Base-by-base conservation (phyloP, 2,113 vertebrate genomes). In the Zosterops borbonicus region DNA sequence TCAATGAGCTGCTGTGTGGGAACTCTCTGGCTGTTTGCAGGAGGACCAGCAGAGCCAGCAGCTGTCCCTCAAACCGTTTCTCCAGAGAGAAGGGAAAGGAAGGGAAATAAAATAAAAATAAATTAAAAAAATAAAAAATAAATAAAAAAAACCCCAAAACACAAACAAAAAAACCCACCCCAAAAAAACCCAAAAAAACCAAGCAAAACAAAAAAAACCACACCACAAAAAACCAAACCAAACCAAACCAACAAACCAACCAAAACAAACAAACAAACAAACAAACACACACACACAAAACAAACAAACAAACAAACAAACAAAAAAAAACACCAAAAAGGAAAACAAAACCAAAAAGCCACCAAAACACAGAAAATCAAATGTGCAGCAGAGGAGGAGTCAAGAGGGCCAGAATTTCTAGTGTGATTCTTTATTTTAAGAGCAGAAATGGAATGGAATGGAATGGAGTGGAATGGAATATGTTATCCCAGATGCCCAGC, bases 1-100 rank as follows among this genome's bases (percentile, higher is more conserved):
- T 95, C 95, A 91, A 79, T 10, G 37, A 93, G 83, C 87, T 95
- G 73, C 93, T 88, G 83, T 76, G 87, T 91, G 93, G 92, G 44
- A 65, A 37, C 93, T 91, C 62, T 12, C 63, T 56, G 96, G 27
- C 17, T 89, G 37, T 16, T 64, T 28, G 69, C 46, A 77, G 93
- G 64, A 90, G 88, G 75, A 94, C 86, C 46, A 37, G 90, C 63
- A 25, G 39, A 77, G 46, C 74, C 62, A 79, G 88, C 37, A 46
- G 77, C 60, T 8, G 2, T 67, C 94, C 91, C 83, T 84, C 79
- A 94, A 84, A 95, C 76, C 62, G n/a, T 37, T 85, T 81, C 69
- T 78, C 53, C 71, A 12, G 50, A 29, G 62, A 8, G 27, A 91
- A 58, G 3, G 12, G 53, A 58, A 74, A 78, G 52, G 75, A 20